Percentiles rank a stretch among this genome's conserved stretches.
Conservation (phyloP, 2,888 invertebrate genomes). For the Aquatica leii region DNA sequence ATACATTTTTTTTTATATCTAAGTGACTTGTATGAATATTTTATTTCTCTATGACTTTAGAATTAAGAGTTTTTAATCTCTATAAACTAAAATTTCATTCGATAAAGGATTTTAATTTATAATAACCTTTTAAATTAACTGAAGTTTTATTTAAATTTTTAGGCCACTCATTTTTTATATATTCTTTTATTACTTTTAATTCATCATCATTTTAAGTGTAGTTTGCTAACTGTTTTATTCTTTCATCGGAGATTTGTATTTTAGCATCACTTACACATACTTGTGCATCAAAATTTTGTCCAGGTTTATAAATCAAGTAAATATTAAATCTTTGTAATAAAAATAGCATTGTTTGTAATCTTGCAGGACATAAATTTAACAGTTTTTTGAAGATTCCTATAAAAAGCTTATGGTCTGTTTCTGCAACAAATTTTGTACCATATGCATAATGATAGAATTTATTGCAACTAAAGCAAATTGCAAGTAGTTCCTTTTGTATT, state of each 20-base stretch:
- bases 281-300: conserved; percentile 15
- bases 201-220: too few relatives aligned
- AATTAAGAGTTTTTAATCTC: not conserved
- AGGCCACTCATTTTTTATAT: conserved; percentile 14
- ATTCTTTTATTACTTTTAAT: conserved; percentile 16
- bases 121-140: too few relatives aligned
- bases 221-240: not conserved
- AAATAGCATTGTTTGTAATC: conserved; percentile 20
- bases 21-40: too few relatives aligned
- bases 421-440: conserved; percentile 22
- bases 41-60: conserved; percentile 7
- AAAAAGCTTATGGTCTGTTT: conserved; percentile 38
- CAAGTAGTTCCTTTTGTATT: conserved; percentile 51
- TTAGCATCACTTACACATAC: conserved; percentile 19
- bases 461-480: conserved; percentile 51
- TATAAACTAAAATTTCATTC: too few relatives aligned
- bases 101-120: too few relatives aligned
- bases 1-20: conserved; percentile 18
- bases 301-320: conserved; percentile 2
- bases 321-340: conserved; percentile 1
- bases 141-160: conserved; percentile 11
- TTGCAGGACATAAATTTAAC: conserved; percentile 12
- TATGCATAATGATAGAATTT: too few relatives aligned
- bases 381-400: conserved; percentile 6
- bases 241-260: conserved; percentile 12